Conservation (phyloP, 1,140 invertebrate species). For the Meloidogyne chitwoodi region DNA sequence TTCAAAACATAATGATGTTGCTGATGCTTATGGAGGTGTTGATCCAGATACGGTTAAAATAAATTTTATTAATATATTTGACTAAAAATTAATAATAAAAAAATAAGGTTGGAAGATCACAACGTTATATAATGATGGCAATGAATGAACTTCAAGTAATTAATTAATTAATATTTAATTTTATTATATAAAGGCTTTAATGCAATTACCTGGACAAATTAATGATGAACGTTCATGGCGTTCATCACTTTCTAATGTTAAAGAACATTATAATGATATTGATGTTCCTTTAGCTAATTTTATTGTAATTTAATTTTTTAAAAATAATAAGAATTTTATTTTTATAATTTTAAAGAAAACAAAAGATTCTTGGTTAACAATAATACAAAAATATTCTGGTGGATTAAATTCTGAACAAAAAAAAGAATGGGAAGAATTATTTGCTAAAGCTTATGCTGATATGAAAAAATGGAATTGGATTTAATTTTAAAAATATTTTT, state of each 20-base stretch:
- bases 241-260: slow-evolving; percentile 44
- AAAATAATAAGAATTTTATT: slow-evolving; percentile 3
- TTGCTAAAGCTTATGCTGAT: slow-evolving; percentile 46
- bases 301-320: slow-evolving; percentile 34
- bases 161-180: not conserved
- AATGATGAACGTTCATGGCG: slow-evolving; percentile 47
- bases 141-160: slow-evolving; percentile 23
- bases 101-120: slow-evolving; percentile 15
- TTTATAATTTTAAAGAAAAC: slow-evolving; percentile 42
- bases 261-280: slow-evolving; percentile 48
- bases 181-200: slow-evolving; percentile 35
- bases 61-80: not conserved
- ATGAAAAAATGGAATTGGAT: slow-evolving; percentile 51
- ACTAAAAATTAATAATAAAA: not conserved
- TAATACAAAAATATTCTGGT: slow-evolving; percentile 48
- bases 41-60: slow-evolving; percentile 39
- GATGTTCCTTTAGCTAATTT: slow-evolving; percentile 43
- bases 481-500: slow-evolving; percentile 14
- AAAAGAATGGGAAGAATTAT: slow-evolving; percentile 50
- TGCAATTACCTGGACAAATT: slow-evolving; percentile 37
- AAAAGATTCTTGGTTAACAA: slow-evolving; percentile 44
- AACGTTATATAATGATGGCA: slow-evolving; percentile 49
- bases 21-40: slow-evolving; percentile 46
- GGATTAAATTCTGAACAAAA: slow-evolving; percentile 49
- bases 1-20: slow-evolving; percentile 42